A percentile compares a stretch with the other conserved stretches of the same genome.
These are phyloP conservation scores for Argentina silus DNA, from an alignment of 2,797 vertebrate species.

Conservation along the genomic window DNA sequence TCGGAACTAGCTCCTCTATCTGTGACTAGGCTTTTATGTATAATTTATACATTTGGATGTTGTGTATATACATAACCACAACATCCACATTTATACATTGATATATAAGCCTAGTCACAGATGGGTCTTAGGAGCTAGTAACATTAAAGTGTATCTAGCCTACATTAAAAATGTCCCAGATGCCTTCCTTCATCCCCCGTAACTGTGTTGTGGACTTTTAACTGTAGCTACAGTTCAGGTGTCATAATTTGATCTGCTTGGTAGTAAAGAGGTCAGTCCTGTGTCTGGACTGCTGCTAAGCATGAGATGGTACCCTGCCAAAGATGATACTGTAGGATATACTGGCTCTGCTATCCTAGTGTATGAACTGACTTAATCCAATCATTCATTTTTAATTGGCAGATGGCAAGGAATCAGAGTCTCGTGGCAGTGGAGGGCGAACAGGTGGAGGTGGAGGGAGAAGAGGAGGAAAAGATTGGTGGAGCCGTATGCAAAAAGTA, in stretches of 20 bases:
- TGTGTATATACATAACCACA: not conserved
- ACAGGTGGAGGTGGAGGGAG: conserved; percentile 50
- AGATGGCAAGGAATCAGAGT: conserved; percentile 62
- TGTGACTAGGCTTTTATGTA: too few relatives aligned
- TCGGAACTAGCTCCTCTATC: not conserved
- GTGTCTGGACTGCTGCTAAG: too few relatives aligned
- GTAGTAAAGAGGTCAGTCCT: not conserved
- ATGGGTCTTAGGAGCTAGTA: too few relatives aligned
- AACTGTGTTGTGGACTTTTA: too few relatives aligned
- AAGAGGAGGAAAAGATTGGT: conserved; percentile 75
- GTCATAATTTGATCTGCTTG: too few relatives aligned
- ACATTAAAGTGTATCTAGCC: not conserved
- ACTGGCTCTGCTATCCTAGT: not conserved
- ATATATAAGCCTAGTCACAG: not conserved
- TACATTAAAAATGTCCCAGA: too few relatives aligned
- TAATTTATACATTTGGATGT: too few relatives aligned
- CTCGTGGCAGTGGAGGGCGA: conserved; percentile 35
- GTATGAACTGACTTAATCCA: not conserved
- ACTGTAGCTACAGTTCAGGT: too few relatives aligned
- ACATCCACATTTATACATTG: not conserved
- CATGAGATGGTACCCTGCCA: not conserved
- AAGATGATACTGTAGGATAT: not conserved
- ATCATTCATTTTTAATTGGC: conserved; percentile 26
- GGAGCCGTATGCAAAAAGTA: conserved; percentile 81
- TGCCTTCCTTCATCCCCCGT: too few relatives aligned